phyloP scores from a whole-genome alignment of 1,140 invertebrate species.

The Apis florea region DNA sequence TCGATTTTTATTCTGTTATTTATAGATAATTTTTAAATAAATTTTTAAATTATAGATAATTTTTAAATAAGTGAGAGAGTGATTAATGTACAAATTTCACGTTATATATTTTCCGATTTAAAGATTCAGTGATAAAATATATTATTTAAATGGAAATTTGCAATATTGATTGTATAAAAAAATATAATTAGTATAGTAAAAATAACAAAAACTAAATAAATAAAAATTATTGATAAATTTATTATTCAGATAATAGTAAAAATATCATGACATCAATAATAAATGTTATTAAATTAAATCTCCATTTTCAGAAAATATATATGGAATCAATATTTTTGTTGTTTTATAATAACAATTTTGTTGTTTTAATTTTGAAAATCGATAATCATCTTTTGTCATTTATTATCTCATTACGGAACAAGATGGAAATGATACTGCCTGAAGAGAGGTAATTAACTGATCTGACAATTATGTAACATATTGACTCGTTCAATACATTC shows the following conservation, averaged over 20 bases:
- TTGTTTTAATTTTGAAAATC: constrained; percentile 23
- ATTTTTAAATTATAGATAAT: too few species aligned
- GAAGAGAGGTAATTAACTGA: constrained; percentile 52
- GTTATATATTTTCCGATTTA: too few species aligned
- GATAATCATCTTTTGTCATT: constrained; percentile 43
- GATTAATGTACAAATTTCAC: too few species aligned
- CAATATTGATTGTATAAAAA: background rate
- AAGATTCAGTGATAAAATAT: too few species aligned
- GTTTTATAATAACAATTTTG: too few species aligned
- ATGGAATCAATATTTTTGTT: too few species aligned
- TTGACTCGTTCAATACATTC: constrained; percentile 35
- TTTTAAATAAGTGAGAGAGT: too few species aligned
- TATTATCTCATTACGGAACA: constrained; percentile 23
- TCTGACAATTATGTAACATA: constrained; percentile 65
- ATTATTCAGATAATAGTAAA: background rate
- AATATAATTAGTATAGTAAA: background rate
- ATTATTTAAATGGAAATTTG: too few species aligned
- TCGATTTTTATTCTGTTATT: too few species aligned
- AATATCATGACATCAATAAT: background rate
- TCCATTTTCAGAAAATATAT: background rate
- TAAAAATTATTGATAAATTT: background rate
- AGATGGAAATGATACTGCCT: constrained; percentile 1
- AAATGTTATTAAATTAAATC: background rate
- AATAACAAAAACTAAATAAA: background rate
- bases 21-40: too few species aligned